Evolutionary conservation across 2,113 vertebrate genomes (phyloP), one percentile per base, ranked within the genome.

Genomic region (Heptranchias perlo): DNA sequence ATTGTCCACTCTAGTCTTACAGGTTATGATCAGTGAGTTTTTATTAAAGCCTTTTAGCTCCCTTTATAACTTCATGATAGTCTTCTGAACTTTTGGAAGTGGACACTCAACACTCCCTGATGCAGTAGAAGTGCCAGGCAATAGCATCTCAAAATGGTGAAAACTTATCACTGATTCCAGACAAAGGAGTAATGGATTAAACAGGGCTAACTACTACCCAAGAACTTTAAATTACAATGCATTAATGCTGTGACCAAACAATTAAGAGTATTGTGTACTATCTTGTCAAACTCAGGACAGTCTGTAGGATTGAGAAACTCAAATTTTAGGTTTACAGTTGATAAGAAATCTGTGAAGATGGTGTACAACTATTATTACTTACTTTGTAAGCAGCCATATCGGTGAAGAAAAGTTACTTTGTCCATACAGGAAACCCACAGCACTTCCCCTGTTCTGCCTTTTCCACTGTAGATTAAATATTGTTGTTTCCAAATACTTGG

Each of bases 401-500:
- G 3, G 44, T 4, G 21, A 67, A 95, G 23, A 67, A 95, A 67
- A 65, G 28, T 47, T 67, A 7, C 39, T 95, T 67, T 52, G 65
- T 95, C 44, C 39, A 25, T 52, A 13, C 44, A 31, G 94, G 39
- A 69, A 73, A 73, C 64, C 23, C 21, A 69, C 65, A 52, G 39
- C 44, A 95, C 28, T 69, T 95, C 23, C 94, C 52, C 64, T 47
- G 47, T 52, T 16, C 64, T 47, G 21, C 39, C 65, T 94, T 65
- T 23, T 65, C 54, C 92, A 64, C 39, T 67, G 21, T 73, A 31
- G 94, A 67, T 95, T 95, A 69, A 95, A 95, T 35, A 95, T 95
- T 47, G 44, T 35, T 16, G 44, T 95, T 69, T 95, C 28, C 44
- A 31, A 69, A 73, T 52, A 3, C 28, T 35, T 95, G 94, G 47